phyloP scores from a whole-genome alignment of 2,888 invertebrate species.

The Temnothorax unifasciatus region DNA sequence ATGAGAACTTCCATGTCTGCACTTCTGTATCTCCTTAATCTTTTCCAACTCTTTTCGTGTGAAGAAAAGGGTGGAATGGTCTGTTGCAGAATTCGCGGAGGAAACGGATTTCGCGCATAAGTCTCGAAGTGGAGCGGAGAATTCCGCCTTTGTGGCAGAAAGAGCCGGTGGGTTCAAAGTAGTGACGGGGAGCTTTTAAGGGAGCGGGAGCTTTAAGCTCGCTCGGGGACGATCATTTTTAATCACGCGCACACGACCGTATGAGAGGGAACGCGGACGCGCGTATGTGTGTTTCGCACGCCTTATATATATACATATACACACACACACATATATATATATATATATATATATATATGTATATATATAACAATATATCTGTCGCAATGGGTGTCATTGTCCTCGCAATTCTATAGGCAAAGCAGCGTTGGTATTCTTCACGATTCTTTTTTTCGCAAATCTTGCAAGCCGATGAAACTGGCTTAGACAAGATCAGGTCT shows the following conservation, averaged over 20 bases:
- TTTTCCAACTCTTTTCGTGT: constrained; percentile 32
- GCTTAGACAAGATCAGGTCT: constrained; percentile 62
- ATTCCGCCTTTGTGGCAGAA: constrained; percentile 41
- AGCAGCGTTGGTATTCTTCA: constrained; percentile 70
- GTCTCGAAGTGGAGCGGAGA: constrained; percentile 43
- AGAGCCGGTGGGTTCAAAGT: constrained; percentile 52
- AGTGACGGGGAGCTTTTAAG: constrained; percentile 67
- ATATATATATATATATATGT: constrained; percentile 58
- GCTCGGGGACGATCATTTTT: constrained; percentile 80
- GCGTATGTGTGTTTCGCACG: constrained; percentile 72
- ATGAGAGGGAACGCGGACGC: constrained; percentile 49
- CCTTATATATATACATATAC: constrained; percentile 61
- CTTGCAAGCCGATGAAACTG: constrained; percentile 57
- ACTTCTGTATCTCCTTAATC: constrained; percentile 26
- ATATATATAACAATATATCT: constrained; percentile 67
- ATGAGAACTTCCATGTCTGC: background rate
- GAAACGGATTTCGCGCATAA: constrained; percentile 33
- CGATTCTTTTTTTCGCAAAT: constrained; percentile 72
- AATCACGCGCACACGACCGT: constrained; percentile 73
- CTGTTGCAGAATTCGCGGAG: constrained; percentile 13
- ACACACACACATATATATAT: background rate
- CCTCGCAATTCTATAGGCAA: constrained; percentile 74
- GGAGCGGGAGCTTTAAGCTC: constrained; percentile 67
- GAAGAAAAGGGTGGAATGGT: background rate
- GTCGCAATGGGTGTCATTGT: constrained; percentile 75